These are phyloP conservation scores for Chaetophractus vellerosus DNA, from an alignment of 2,797 vertebrate genomes.

Conservation along the genomic window DNA sequence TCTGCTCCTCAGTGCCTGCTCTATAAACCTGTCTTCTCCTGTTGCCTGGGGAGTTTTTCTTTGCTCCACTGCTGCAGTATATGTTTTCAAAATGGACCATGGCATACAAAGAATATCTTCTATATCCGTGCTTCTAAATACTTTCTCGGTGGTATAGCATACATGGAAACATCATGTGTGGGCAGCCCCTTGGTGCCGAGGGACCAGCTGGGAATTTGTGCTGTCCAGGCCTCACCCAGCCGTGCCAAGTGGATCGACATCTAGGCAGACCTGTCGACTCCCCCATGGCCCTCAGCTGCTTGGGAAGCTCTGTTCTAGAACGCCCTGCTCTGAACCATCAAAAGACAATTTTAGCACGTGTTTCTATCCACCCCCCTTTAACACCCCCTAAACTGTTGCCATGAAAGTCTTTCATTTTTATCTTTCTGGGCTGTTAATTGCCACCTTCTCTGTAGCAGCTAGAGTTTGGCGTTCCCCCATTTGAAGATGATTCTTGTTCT, in stretches of 20 bases:
- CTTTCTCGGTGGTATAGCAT: not conserved
- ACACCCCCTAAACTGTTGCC: not conserved
- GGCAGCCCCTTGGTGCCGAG: not conserved
- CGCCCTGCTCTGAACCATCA: not conserved
- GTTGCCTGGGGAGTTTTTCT: not conserved
- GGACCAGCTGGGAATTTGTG: not conserved
- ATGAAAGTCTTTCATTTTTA: not conserved
- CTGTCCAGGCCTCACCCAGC: not conserved
- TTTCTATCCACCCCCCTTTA: not conserved
- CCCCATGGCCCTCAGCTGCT: not conserved
- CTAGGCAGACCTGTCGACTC: not conserved
- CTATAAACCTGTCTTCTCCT: constrained; percentile 3
- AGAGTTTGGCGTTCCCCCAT: not conserved
- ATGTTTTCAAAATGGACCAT: not conserved
- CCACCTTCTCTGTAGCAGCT: not conserved
- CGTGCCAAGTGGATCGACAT: not conserved
- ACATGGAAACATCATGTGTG: not conserved
- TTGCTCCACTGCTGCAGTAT: not conserved
- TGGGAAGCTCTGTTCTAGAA: not conserved
- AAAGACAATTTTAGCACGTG: not conserved
- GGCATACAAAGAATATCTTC: not conserved
- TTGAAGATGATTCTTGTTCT: not conserved
- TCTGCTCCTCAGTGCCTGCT: not conserved
- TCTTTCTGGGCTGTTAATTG: not conserved
- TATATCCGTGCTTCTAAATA: not conserved